phyloP scores from a whole-genome alignment of 2,888 invertebrate species.

The Dasysyrphus albostriatus region DNA sequence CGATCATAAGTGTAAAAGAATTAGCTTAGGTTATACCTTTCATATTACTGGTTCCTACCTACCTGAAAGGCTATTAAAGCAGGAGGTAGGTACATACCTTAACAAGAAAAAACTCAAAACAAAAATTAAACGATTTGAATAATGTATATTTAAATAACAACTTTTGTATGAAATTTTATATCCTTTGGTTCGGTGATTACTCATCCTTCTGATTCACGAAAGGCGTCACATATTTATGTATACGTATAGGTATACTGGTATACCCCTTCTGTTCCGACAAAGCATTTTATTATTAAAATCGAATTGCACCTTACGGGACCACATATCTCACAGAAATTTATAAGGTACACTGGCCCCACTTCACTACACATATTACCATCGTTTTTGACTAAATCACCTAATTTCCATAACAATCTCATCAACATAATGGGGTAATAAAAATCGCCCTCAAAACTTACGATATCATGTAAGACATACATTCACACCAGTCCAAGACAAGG shows the following conservation, averaged over 20 bases:
- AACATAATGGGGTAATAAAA: slow-evolving; percentile 75
- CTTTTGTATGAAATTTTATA: neutral
- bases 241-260: neutral
- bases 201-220: slow-evolving; percentile 60
- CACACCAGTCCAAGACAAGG: slow-evolving; percentile 17
- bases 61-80: neutral
- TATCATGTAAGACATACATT: slow-evolving; percentile 46
- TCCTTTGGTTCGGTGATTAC: slow-evolving; percentile 32
- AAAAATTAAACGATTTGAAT: slow-evolving; percentile 11
- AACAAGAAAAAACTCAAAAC: neutral
- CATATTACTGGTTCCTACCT: neutral
- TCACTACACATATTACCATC: slow-evolving; percentile 31
- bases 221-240: slow-evolving; percentile 40
- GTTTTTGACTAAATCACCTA: slow-evolving; percentile 70
- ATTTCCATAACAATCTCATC: slow-evolving; percentile 76
- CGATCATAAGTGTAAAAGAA: no score
- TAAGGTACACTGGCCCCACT: neutral
- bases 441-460: slow-evolving; percentile 69
- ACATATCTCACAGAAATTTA: slow-evolving; percentile 43
- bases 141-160: neutral
- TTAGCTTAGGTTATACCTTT: no score
- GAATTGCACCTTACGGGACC: slow-evolving; percentile 70
- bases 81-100: neutral
- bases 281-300: slow-evolving; percentile 69
- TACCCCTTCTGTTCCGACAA: slow-evolving; percentile 20